Evolutionary conservation across 2,888 invertebrate species (phyloP).

Genomic region (Eupithecia dodoneata): DNA sequence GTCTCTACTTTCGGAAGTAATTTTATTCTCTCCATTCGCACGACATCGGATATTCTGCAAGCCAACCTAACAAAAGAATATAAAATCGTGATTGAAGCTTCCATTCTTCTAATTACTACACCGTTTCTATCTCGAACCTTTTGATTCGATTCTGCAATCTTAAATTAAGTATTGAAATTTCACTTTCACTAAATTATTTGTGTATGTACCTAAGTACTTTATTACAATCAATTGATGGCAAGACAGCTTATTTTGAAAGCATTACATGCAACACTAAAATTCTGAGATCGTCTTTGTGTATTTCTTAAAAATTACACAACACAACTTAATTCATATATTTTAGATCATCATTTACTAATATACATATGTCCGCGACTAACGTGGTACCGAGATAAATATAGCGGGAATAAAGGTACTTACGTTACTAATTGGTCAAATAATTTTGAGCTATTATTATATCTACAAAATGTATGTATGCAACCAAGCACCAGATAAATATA

Average conservation of each 20-base stretch:
- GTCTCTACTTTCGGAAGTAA: constrained; percentile 35
- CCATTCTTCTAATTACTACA: constrained; percentile 66
- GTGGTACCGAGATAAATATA: background rate
- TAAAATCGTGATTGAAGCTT: constrained; percentile 69
- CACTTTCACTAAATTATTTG: constrained; percentile 77
- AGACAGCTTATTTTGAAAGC: constrained; percentile 64
- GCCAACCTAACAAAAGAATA: constrained; percentile 55
- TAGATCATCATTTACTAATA: background rate
- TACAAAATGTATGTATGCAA: background rate
- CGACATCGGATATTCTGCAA: constrained; percentile 42
- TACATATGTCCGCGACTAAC: background rate
- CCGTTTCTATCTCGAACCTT: constrained; percentile 61
- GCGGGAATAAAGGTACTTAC: background rate
- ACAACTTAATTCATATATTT: background rate
- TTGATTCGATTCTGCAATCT: constrained; percentile 53
- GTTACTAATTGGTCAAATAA: background rate
- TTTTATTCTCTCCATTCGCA: constrained; percentile 52
- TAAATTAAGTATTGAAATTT: constrained; percentile 69
- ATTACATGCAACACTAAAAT: constrained; percentile 41
- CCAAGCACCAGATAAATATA: background rate
- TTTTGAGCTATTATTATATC: background rate
- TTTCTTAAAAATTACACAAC: constrained; percentile 34
- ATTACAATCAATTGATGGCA: constrained; percentile 64
- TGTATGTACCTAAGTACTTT: constrained; percentile 45
- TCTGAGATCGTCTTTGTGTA: constrained; percentile 56